Evolutionary conservation across 2,888 invertebrate genomes (phyloP).

Genomic region (Mimumesa dahlbomi): DNA sequence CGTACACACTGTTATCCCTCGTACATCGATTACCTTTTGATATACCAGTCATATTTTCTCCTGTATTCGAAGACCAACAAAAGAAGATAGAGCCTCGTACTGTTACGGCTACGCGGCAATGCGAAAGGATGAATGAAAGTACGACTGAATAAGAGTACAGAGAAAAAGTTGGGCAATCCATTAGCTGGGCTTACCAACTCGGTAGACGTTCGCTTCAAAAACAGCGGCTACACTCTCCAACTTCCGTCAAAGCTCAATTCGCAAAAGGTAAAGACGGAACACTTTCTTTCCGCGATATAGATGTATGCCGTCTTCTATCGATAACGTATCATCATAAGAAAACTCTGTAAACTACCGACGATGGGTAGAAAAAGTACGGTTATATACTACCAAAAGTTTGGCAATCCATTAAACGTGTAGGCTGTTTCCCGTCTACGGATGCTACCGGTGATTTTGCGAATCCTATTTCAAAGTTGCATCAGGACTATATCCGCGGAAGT

Average conservation of each 20-base stretch:
- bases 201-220: slow-evolving; percentile 44
- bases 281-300: slow-evolving; percentile 1
- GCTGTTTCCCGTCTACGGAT: background rate
- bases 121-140: slow-evolving; percentile 45
- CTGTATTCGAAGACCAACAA: slow-evolving; percentile 28
- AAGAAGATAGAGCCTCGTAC: slow-evolving; percentile 5
- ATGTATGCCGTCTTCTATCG: no score
- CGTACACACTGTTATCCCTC: slow-evolving; percentile 16
- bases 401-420: slow-evolving; percentile 42
- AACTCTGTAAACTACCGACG: slow-evolving; percentile 8
- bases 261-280: slow-evolving; percentile 49
- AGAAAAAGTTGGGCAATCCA: slow-evolving; percentile 62
- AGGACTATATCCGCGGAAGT: background rate
- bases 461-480: slow-evolving; percentile 22
- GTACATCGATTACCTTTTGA: slow-evolving; percentile 40
- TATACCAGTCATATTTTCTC: slow-evolving; percentile 37
- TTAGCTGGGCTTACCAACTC: slow-evolving; percentile 47
- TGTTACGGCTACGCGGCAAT: slow-evolving; percentile 4
- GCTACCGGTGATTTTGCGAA: slow-evolving; percentile 8
- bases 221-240: slow-evolving; percentile 55
- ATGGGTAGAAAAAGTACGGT: slow-evolving; percentile 7
- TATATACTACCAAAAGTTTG: slow-evolving; percentile 25
- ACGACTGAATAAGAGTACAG: slow-evolving; percentile 49
- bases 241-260: slow-evolving; percentile 74
- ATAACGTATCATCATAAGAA: slow-evolving; percentile 27